These are phyloP conservation scores for Charaxes varanes DNA, from an alignment of 1,140 invertebrate genomes.

Conservation along the genomic window DNA sequence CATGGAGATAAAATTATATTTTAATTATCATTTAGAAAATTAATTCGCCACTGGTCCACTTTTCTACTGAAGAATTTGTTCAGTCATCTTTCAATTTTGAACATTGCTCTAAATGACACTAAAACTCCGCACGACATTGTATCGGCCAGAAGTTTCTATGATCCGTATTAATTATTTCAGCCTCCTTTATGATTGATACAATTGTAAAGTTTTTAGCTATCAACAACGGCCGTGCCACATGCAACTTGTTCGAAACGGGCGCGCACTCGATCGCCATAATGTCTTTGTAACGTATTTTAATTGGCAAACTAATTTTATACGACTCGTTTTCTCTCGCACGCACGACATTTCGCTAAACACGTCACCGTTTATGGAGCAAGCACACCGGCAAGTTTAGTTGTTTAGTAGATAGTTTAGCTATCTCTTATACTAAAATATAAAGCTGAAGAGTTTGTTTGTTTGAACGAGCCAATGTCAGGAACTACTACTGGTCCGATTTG, in stretches of 20 bases:
- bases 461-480: too few relatives aligned
- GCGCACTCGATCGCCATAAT: conserved; percentile 2
- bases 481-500: too few relatives aligned
- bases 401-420: too few relatives aligned
- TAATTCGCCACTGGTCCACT: too few relatives aligned
- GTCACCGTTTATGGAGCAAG: conserved; percentile 9
- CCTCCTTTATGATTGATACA: conserved; percentile 1
- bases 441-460: too few relatives aligned
- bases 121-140: too few relatives aligned
- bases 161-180: background rate
- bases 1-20: too few relatives aligned
- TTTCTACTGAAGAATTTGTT: too few relatives aligned
- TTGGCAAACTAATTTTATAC: conserved; percentile 18
- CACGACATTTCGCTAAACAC: conserved; percentile 8
- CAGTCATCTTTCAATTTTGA: too few relatives aligned
- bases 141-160: background rate
- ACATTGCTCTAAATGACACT: too few relatives aligned
- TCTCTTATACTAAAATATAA: too few relatives aligned
- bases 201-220: conserved; percentile 3
- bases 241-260: conserved; percentile 6
- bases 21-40: too few relatives aligned
- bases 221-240: conserved; percentile 9
- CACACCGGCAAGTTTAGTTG: background rate
- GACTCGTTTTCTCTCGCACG: conserved; percentile 21
- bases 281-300: conserved; percentile 16